Conservation (phyloP, 2,888 invertebrate species). For the Dichetophora obliterata region DNA sequence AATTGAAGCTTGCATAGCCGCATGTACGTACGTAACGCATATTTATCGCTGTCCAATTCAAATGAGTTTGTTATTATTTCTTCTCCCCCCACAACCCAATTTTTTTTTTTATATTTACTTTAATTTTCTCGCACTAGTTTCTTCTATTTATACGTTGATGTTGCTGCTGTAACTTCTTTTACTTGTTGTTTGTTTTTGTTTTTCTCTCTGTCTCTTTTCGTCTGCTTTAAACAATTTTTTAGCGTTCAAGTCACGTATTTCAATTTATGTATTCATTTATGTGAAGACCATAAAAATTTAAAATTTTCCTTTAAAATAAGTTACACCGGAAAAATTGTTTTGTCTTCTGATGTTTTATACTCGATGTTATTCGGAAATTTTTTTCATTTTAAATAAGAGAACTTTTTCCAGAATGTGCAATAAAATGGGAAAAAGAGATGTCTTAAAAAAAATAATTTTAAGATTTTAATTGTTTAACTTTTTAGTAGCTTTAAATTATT, state of each 20-base stretch:
- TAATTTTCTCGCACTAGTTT: background rate
- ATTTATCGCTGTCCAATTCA: slow-evolving; percentile 24
- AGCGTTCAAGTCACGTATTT: slow-evolving; percentile 65
- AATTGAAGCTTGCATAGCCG: background rate
- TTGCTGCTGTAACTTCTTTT: background rate
- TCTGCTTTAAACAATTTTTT: slow-evolving; percentile 59
- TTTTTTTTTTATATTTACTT: slow-evolving; percentile 51
- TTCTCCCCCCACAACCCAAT: slow-evolving; percentile 55
- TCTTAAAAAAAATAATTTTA: no score
- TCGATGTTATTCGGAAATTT: no score
- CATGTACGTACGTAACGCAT: background rate
- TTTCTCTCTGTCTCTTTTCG: background rate
- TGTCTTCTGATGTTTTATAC: no score
- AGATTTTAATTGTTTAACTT: no score
- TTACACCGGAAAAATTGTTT: background rate
- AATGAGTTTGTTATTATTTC: slow-evolving; percentile 48
- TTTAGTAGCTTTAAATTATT: no score
- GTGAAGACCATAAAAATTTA: background rate
- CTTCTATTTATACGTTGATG: background rate
- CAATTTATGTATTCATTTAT: slow-evolving; percentile 49
- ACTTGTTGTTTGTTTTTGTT: background rate
- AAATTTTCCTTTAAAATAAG: background rate
- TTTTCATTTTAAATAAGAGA: no score
- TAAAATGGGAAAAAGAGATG: no score
- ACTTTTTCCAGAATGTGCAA: no score